A percentile compares a stretch with the other conserved stretches of the same genome.
phyloP scores from a whole-genome alignment of 1,140 invertebrate genomes.

The Ostrea edulis region DNA sequence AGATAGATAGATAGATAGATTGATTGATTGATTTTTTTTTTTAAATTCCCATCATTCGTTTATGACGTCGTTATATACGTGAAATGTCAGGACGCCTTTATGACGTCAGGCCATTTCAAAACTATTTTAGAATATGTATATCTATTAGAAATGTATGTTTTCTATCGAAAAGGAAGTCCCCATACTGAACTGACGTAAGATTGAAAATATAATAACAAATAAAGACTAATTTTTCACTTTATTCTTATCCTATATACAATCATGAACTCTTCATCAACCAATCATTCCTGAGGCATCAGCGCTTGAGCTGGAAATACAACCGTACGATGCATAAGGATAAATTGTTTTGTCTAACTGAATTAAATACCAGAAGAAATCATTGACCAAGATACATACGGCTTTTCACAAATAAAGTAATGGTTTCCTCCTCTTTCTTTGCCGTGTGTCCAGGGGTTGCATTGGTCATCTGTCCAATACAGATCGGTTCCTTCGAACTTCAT shows the following conservation, averaged over 20 bases:
- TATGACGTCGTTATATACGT: too few species aligned
- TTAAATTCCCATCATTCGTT: too few species aligned
- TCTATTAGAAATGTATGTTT: too few species aligned
- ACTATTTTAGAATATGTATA: too few species aligned
- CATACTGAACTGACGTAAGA: too few species aligned
- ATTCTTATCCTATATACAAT: background rate
- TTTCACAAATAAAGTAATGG: constrained; percentile 44
- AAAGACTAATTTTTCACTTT: too few species aligned
- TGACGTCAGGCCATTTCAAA: too few species aligned
- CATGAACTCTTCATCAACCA: background rate
- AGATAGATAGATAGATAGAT: too few species aligned
- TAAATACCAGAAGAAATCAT: background rate
- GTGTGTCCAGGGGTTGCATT: background rate
- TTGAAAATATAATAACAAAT: too few species aligned
- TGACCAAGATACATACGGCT: constrained; percentile 37
- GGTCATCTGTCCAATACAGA: constrained; percentile 37
- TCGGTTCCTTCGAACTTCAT: constrained; percentile 20
- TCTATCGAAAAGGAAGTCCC: too few species aligned
- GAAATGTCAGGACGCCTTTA: too few species aligned
- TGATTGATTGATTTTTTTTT: too few species aligned
- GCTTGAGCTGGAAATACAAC: background rate
- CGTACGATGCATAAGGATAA: background rate
- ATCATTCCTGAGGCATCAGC: background rate
- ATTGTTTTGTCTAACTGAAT: background rate
- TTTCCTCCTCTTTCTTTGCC: constrained; percentile 16